Conservation (phyloP, 2,113 vertebrate species). For the Chelonoidis abingdonii region DNA sequence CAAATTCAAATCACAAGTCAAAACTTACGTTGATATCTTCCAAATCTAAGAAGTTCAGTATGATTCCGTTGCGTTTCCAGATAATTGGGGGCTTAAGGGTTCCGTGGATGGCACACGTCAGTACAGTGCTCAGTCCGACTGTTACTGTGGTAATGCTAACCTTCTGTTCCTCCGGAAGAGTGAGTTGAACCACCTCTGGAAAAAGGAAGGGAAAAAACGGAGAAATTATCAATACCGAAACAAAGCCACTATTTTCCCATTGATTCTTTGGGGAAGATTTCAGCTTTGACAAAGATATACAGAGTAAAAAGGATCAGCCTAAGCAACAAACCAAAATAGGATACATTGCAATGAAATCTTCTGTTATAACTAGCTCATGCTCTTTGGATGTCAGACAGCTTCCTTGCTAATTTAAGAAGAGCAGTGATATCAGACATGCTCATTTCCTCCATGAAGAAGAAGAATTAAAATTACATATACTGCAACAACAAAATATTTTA, state of each 20-base stretch:
- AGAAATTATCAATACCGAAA: background rate
- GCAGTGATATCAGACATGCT: background rate
- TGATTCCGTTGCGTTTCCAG: conserved; percentile 93
- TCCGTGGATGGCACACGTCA: conserved; percentile 90
- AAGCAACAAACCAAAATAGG: background rate
- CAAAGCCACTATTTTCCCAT: background rate
- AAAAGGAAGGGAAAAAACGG: background rate
- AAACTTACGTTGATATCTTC: conserved; percentile 94
- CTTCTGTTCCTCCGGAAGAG: conserved; percentile 85
- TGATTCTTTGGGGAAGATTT: background rate
- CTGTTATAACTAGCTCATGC: background rate
- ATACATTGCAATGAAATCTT: background rate
- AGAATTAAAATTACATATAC: background rate
- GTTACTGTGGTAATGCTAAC: conserved; percentile 89
- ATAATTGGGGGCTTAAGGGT: conserved; percentile 90
- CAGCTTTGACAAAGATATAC: background rate
- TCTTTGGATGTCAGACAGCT: background rate
- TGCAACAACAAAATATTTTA: background rate
- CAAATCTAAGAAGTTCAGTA: conserved; percentile 91
- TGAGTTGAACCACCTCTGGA: conserved; percentile 92
- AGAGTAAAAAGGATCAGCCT: rapidly evolving
- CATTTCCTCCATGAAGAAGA: background rate
- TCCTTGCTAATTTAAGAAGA: background rate
- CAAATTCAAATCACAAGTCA: rapidly evolving
- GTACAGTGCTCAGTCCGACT: conserved; percentile 90